Evolutionary conservation across 2,797 vertebrate genomes (phyloP).

Genomic region (Pogoniulus pusillus): DNA sequence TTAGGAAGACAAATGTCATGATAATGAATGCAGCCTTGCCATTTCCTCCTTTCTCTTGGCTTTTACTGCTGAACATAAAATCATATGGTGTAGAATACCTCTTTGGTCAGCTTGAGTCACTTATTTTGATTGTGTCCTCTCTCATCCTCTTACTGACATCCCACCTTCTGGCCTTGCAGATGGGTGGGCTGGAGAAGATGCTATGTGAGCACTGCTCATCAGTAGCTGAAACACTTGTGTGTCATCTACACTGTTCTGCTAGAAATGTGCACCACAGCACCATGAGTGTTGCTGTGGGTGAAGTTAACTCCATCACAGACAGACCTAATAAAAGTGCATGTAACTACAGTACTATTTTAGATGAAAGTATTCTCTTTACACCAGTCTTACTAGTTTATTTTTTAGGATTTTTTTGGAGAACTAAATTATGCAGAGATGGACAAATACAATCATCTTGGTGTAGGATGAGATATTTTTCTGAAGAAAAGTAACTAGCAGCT

Average conservation of each 20-base stretch:
- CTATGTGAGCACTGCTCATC: background rate
- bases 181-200: background rate
- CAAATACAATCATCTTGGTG: background rate
- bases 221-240: background rate
- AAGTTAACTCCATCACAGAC: background rate
- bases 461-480: background rate
- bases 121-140: background rate
- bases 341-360: background rate
- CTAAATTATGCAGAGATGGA: background rate
- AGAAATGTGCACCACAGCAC: background rate
- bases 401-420: background rate
- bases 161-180: background rate
- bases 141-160: background rate
- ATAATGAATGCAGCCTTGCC: accelerated
- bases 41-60: background rate
- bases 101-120: background rate
- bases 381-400: background rate
- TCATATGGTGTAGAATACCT: background rate
- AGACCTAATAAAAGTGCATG: background rate
- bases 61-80: background rate
- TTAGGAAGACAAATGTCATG: background rate
- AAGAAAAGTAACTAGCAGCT: background rate
- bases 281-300: background rate
- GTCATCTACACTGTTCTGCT: background rate
- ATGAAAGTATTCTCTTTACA: background rate